A percentile compares a stretch with the other conserved stretches of the same genome.
These are phyloP conservation scores for Cremastinae sp. DNA, from an alignment of 2,888 invertebrate species.

Conservation along the genomic window DNA sequence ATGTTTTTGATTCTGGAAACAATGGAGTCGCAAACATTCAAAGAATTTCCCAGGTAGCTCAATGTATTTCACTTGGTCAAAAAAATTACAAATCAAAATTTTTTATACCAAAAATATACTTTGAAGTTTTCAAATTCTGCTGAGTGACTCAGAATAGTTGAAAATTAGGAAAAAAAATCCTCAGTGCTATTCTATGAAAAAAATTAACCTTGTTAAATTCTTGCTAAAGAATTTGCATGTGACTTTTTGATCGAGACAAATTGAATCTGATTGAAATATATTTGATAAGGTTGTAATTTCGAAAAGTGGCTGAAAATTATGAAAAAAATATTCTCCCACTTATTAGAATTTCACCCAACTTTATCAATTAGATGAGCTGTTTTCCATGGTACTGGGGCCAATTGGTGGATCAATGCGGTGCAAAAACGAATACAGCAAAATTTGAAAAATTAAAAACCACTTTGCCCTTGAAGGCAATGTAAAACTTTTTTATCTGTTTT, in stretches of 20 bases:
- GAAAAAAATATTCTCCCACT: too few species aligned
- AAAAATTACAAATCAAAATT: conserved; percentile 17
- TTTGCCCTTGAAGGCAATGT: not conserved
- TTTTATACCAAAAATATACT: conserved; percentile 32
- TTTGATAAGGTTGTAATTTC: too few species aligned
- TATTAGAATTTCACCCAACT: too few species aligned
- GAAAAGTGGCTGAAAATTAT: too few species aligned
- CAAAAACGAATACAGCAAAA: conserved; percentile 50
- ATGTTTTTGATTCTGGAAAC: not conserved
- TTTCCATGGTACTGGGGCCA: conserved; percentile 63
- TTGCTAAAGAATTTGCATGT: conserved; percentile 49
- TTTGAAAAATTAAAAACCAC: conserved; percentile 40
- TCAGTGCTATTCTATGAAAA: conserved; percentile 2
- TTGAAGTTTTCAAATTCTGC: conserved; percentile 22
- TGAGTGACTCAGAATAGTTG: conserved; percentile 18
- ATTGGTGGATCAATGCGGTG: conserved; percentile 51
- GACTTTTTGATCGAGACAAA: conserved; percentile 32
- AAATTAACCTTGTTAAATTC: conserved; percentile 29
- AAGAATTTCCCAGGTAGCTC: too few species aligned
- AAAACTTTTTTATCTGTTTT: not conserved
- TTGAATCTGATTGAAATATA: too few species aligned
- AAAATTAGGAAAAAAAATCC: conserved; percentile 16
- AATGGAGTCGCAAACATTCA: not conserved
- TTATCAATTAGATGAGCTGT: conserved; percentile 38
- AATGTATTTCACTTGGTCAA: not conserved